Evolutionary conservation across 2,113 vertebrate genomes (phyloP), one percentile per base, ranked within the genome.

Genomic region (Peromyscus leucopus): DNA sequence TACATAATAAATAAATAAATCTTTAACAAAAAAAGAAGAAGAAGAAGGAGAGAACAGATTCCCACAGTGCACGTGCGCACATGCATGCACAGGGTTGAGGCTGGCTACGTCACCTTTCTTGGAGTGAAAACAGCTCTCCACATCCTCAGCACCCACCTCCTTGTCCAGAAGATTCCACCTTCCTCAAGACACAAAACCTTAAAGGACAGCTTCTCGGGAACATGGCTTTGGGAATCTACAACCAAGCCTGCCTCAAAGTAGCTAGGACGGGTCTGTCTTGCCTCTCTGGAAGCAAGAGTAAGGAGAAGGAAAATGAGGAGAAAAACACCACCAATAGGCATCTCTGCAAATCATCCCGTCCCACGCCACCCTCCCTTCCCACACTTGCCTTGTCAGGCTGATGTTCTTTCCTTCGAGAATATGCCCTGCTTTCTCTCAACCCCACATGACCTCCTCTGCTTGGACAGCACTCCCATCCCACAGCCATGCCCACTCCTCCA

Each of bases 291-390:
- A 78, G n/a, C n/a, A 9, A 80, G 39, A 36, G 13, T 26, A 19
- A 86, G 17, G 55, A 65, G 71, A 61, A 72, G 55, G 39, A 69
- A 87, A 67, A 11, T 48, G 4, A 51, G 55, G 48, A 78, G 42
- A 46, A 67, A 74, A 65, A 12, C 28, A 2, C 24, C 39, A 9
- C 82, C 21, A 57, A 8, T 6, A 17, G 85, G 22, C 48, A 1
- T 46, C 36, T 69, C 28, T 0, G 48, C 21, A 46, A 7, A 31
- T 24, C 1, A 8, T 63, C 82, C 48, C 0, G 2, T 31, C 67
- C 67, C 26, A 31, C 3, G 0, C 48, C 5, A 0, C 0, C 16
- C 26, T 83, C 7, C 51, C n/a, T 84, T 69, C 22, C 33, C 63
- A 75, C 1, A 3, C 17, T 11, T 17, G 22, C 33, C 69, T 42